A percentile compares a stretch with the other conserved stretches of the same genome.
phyloP scores from a whole-genome alignment of 2,888 invertebrate species.

The Dicycla oo region DNA sequence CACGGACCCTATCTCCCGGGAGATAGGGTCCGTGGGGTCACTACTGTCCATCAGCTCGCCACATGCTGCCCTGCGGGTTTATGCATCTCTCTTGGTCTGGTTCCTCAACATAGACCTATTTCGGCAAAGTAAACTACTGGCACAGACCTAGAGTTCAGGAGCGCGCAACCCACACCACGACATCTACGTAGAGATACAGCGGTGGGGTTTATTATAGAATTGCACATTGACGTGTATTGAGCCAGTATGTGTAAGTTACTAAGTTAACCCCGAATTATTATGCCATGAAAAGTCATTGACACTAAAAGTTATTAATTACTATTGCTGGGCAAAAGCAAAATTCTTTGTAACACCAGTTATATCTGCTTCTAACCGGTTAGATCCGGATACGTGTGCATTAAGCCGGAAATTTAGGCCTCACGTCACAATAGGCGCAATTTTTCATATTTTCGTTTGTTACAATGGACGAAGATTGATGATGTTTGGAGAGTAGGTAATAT shows the following conservation, averaged over 20 bases:
- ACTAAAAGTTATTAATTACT: neutral
- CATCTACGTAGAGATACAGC: too few relatives aligned
- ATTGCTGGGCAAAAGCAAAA: neutral
- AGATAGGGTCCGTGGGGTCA: too few relatives aligned
- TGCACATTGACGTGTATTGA: neutral
- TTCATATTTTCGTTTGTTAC: slow-evolving; percentile 22
- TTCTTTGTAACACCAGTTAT: neutral
- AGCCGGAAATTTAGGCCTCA: slow-evolving; percentile 14
- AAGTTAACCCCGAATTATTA: too few relatives aligned
- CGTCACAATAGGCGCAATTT: slow-evolving; percentile 24
- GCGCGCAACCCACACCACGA: too few relatives aligned
- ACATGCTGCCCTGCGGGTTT: too few relatives aligned
- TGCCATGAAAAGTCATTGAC: neutral
- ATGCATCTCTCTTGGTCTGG: too few relatives aligned
- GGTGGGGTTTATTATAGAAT: too few relatives aligned
- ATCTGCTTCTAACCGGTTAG: slow-evolving; percentile 14
- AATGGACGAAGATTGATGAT: slow-evolving; percentile 34
- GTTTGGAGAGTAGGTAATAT: slow-evolving; percentile 3
- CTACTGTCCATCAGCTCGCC: too few relatives aligned
- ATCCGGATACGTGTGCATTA: slow-evolving; percentile 14
- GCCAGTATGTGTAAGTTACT: neutral
- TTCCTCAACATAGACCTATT: too few relatives aligned
- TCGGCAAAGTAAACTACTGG: too few relatives aligned
- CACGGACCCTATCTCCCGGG: too few relatives aligned
- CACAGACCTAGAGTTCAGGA: too few relatives aligned